Conservation (phyloP, 2,888 invertebrate genomes). For the Stenichneumon culpator region DNA sequence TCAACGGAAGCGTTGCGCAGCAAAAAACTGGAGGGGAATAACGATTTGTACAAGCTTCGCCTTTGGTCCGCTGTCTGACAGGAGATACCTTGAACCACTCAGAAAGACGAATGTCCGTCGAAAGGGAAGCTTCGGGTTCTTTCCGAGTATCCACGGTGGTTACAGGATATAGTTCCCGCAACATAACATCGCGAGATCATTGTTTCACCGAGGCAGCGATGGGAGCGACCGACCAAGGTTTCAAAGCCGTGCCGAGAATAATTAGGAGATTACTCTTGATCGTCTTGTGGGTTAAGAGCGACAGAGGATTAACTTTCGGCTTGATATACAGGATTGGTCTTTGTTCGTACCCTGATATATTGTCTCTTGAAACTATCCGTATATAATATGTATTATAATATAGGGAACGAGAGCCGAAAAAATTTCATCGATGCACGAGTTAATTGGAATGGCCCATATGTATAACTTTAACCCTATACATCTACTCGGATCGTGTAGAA, state of each 20-base stretch:
- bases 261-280: slow-evolving; percentile 70
- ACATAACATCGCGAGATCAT: slow-evolving; percentile 3
- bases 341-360: slow-evolving; percentile 54
- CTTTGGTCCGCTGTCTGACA: background rate
- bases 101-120: slow-evolving; percentile 18
- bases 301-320: slow-evolving; percentile 63
- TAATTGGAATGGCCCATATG: too few species aligned
- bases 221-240: slow-evolving; percentile 23
- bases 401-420: slow-evolving; percentile 2
- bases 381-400: slow-evolving; percentile 11
- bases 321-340: slow-evolving; percentile 58
- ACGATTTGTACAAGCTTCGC: background rate
- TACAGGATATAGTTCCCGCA: background rate
- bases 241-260: slow-evolving; percentile 61
- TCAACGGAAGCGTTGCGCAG: background rate
- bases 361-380: slow-evolving; percentile 27
- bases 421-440: too few species aligned
- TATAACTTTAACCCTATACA: too few species aligned
- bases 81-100: slow-evolving; percentile 13
- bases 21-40: background rate
- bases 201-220: background rate
- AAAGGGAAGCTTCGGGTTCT: slow-evolving; percentile 24
- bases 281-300: slow-evolving; percentile 53
- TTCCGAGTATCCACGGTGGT: background rate
- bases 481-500: too few species aligned